phyloP scores from a whole-genome alignment of 2,888 invertebrate species.

The Apodemia zela region DNA sequence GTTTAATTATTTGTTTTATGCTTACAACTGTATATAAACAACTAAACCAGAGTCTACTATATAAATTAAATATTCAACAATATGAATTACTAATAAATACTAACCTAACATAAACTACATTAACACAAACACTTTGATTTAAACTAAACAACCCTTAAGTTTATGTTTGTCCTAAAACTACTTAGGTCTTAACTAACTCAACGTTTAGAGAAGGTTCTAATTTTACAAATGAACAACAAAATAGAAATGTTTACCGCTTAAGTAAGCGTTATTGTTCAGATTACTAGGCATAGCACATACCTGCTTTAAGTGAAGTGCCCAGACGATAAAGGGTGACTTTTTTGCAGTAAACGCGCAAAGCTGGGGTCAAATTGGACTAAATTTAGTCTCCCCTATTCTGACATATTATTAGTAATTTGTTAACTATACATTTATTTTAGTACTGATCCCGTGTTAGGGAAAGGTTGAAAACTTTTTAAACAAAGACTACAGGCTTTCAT shows the following conservation, averaged over 20 bases:
- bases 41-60: neutral
- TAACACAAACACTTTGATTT: conserved; percentile 1
- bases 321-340: too few species aligned
- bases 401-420: too few species aligned
- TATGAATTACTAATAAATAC: neutral
- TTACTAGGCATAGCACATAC: neutral
- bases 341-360: too few species aligned
- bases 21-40: neutral
- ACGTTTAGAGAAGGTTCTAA: neutral
- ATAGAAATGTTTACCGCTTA: conserved; percentile 7
- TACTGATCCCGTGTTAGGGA: too few species aligned
- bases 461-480: too few species aligned
- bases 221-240: conserved; percentile 15
- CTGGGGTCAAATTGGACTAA: too few species aligned
- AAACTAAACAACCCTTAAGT: conserved; percentile 8
- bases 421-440: too few species aligned
- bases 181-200: neutral
- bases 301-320: neutral
- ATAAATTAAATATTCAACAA: conserved; percentile 1
- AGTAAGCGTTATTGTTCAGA: conserved; percentile 11
- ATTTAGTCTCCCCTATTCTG: too few species aligned
- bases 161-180: conserved; percentile 7
- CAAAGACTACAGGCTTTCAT: too few species aligned
- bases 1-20: too few species aligned
- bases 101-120: neutral